Evolutionary conservation across 2,888 invertebrate species (phyloP), one percentile per base, ranked within the genome.

Genomic region (Torymus aiolomorphi): DNA sequence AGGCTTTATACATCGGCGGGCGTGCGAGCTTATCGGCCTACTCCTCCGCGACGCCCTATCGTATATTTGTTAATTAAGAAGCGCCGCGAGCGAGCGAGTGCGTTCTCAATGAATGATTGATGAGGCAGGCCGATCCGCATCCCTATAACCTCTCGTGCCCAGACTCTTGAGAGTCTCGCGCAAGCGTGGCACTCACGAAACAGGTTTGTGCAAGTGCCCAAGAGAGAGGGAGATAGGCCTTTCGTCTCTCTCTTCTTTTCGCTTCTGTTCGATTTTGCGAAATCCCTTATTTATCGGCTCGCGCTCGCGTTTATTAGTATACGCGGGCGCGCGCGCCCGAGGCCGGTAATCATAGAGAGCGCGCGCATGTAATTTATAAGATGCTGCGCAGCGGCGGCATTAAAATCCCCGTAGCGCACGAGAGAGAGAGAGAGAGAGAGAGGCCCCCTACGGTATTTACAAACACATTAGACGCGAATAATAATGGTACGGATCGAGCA

Each of bases 51-150:
- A 16, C 57, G 16, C 59, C 73, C 57, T 84, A 85, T 86, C 84
- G 84, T 80, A 85, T 77, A 85, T 84, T 88, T 87, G 88, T 88
- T 89, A 88, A 89, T 89, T 89, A 88, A 88, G 86, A 85, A 87
- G 86, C 86, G 88, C 87, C 87, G 86, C 86, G 86, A 87, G 72
- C 14, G 12, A 16, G 87, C 87, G 86, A 31, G 31, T 86, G 86
- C 86, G 31, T 71, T 87, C 86, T 88, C 88, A 87, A 88, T 89
- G 87, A 88, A 88, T 89, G 89, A 89, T 89, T 86, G 89, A 89
- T 88, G 88, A 88, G 86, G 86, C 51, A 62, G 51, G 18, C 56
- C 62, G 73, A 78, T 73, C 56, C 51, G 31, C 31, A 31, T 31
- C 31, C 31, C 31, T 31, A 51, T 51, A 20, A 51, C 65, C n/a